Conservation (phyloP, 1,140 invertebrate species). For the Aphelinus atriplicis region DNA sequence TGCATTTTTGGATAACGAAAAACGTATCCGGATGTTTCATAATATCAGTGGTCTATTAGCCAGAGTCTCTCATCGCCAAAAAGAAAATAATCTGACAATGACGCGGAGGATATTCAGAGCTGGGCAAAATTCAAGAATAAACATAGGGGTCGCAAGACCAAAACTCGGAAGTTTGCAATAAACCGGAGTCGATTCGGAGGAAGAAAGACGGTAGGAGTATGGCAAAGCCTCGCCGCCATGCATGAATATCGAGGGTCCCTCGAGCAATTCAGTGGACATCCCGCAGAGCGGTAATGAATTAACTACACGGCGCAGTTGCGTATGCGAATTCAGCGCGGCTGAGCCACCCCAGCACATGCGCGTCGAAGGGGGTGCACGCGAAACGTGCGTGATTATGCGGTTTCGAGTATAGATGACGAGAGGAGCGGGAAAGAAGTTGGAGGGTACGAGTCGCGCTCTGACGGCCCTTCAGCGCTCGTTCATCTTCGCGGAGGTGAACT, state of each 20-base stretch:
- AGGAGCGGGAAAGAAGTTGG: background rate
- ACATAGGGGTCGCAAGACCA: too few relatives aligned
- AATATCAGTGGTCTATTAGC: too few relatives aligned
- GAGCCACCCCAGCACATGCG: conserved; percentile 26
- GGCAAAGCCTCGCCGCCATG: conserved; percentile 1
- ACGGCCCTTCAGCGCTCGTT: background rate
- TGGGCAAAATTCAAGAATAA: too few relatives aligned
- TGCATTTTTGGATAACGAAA: too few relatives aligned
- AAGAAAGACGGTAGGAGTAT: too few relatives aligned
- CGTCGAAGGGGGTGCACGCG: conserved; percentile 40
- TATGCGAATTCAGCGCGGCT: background rate
- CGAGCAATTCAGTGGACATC: conserved; percentile 40
- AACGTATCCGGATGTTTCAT: too few relatives aligned
- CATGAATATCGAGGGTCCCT: conserved; percentile 13
- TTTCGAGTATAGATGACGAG: conserved; percentile 36
- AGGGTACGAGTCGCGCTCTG: too few relatives aligned
- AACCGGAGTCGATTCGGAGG: too few relatives aligned
- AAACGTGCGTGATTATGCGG: conserved; percentile 48
- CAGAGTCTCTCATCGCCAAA: too few relatives aligned
- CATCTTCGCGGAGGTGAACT: background rate
- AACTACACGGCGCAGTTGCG: conserved; percentile 46
- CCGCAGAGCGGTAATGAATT: conserved; percentile 56
- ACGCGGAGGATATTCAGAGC: too few relatives aligned
- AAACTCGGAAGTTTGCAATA: too few relatives aligned
- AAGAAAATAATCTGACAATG: too few relatives aligned